Base-by-base conservation (phyloP, 2,888 invertebrate genomes). In the Phragmatobia fuliginosa region DNA sequence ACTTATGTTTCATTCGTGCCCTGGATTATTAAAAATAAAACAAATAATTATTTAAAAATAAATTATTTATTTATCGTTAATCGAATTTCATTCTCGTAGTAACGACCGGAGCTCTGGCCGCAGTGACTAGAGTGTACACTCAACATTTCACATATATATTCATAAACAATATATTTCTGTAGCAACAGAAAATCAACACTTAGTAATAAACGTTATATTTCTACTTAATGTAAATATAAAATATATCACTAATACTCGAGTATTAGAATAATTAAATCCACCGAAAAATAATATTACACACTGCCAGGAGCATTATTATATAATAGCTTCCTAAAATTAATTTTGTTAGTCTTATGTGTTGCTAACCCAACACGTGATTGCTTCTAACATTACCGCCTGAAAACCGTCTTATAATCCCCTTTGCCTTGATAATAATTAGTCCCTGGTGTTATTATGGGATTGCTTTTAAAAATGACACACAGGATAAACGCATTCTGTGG, bases 51-150 rank as follows among this genome's bases (percentile, higher is more conserved):
- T 90, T 91, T 93, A 93, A 95, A 93, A 94, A 94, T 94, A 94
- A 93, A 94, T 94, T 91, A 90, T 94, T 94, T 93, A 94, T 92
- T 92, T 88, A 86, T 91, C 89, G 87, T 88, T 89, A 88, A 88
- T 91, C 90, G 90, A 91, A 92, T 91, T 89, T 85, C 85, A 88
- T 90, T 89, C 88, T 90, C 88, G 87, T 86, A 80, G 81, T 82
- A 83, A 83, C 91, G 93, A 92, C 94, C 94, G 84, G 93, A 93
- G 93, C 93, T 92, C 94, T 84, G 94, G 92, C 87, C 94, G 91
- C 85, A 81, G 88, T 95, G 95, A 95, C 95, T 95, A 95, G 95
- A 94, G 90, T 89, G 92, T 93, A 95, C 95, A 94, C 95, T 94
- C 94, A 94, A 93, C 92, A 90, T 91, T 90, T 92, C 90, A 90